A percentile compares a stretch with the other conserved stretches of the same genome.
These are phyloP conservation scores for Heteropelma amictum DNA, from an alignment of 2,888 invertebrate species.

Conservation along the genomic window DNA sequence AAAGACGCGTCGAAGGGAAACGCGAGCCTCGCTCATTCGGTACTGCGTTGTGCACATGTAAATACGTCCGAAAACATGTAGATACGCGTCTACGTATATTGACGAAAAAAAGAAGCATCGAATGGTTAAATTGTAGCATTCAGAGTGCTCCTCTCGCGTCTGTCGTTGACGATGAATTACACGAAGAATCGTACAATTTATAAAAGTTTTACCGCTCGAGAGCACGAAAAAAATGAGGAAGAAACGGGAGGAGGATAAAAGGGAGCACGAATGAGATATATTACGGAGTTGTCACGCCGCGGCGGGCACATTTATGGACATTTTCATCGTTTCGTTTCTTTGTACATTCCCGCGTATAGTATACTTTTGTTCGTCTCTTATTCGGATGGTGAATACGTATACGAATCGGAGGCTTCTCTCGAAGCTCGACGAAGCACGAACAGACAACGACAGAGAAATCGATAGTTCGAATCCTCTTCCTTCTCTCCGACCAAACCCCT, in stretches of 20 bases:
- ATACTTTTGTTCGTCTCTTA: constrained; percentile 18
- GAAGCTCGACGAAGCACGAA: constrained; percentile 55
- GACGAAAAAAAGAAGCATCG: not conserved
- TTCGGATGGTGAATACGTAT: not conserved
- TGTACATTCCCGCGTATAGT: not conserved
- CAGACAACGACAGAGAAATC: constrained; percentile 57
- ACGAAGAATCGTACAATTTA: constrained; percentile 18
- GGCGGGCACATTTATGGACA: constrained; percentile 26
- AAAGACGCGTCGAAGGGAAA: no score
- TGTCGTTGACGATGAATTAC: constrained; percentile 7
- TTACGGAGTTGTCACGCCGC: constrained; percentile 27
- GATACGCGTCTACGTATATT: no score
- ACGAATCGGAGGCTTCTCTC: constrained; percentile 23
- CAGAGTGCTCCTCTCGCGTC: not conserved
- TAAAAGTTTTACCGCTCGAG: constrained; percentile 31
- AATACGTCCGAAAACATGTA: no score
- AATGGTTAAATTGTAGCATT: not conserved
- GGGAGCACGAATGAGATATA: no score
- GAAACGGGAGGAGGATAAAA: not conserved
- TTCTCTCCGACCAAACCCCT: constrained; percentile 56
- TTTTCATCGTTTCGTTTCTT: constrained; percentile 35
- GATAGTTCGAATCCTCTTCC: constrained; percentile 55
- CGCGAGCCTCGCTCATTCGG: no score
- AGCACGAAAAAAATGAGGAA: constrained; percentile 3
- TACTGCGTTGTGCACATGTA: no score